A percentile compares a stretch with the other conserved stretches of the same genome.
Evolutionary conservation across 2,113 vertebrate species (phyloP).

Genomic region (Sminthopsis crassicaudata): DNA sequence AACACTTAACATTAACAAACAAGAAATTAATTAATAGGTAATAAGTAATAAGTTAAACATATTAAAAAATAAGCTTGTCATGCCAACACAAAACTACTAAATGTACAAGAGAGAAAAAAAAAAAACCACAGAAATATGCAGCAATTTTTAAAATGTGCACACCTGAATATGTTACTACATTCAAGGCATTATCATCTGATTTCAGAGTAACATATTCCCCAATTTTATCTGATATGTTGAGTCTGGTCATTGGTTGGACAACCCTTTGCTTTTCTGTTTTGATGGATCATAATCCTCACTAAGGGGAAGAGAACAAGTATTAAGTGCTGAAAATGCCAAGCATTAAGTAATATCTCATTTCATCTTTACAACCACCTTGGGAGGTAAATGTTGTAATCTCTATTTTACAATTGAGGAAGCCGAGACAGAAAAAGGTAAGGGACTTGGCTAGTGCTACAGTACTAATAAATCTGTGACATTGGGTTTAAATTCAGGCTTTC

Average conservation of each 20-base stretch:
- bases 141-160: not conserved
- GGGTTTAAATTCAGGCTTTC: no score
- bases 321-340: not conserved
- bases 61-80: not conserved
- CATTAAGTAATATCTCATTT: not conserved
- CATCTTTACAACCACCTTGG: not conserved
- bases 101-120: not conserved
- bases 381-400: not conserved
- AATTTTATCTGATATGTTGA: not conserved
- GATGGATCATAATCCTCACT: not conserved
- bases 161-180: not conserved
- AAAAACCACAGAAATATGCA: not conserved
- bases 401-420: not conserved
- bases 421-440: not conserved
- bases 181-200: not conserved
- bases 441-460: not conserved
- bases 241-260: not conserved
- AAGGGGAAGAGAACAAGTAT: not conserved
- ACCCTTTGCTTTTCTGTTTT: not conserved
- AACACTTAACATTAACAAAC: no score
- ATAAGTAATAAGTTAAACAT: no score
- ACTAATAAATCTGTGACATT: not conserved
- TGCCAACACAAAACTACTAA: not conserved
- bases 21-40: no score
- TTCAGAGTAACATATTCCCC: not conserved